Evolutionary conservation across 2,113 vertebrate species (phyloP).

Genomic region (Antigone vipio): DNA sequence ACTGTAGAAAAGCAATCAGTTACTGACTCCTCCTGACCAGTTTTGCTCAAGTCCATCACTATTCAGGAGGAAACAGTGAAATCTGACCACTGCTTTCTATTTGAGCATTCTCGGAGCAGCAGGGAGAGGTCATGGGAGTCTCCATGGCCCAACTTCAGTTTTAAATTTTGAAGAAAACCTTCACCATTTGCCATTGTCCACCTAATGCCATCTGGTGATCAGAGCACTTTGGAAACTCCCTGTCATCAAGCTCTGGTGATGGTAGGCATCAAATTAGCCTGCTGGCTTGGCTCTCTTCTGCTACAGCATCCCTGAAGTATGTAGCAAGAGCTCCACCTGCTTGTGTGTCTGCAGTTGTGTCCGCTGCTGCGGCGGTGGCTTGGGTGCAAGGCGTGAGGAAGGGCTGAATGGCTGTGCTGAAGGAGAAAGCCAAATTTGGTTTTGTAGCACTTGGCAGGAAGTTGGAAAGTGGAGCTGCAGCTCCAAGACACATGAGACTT

Average conservation of each 20-base stretch:
- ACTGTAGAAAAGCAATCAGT: not conserved
- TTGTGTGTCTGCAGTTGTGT: not conserved
- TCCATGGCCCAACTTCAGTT: not conserved
- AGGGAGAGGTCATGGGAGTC: not conserved
- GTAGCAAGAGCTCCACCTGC: conserved; percentile 39
- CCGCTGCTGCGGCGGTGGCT: rapidly evolving
- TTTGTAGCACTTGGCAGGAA: not conserved
- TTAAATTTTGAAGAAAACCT: not conserved
- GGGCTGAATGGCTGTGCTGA: not conserved
- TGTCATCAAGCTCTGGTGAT: not conserved
- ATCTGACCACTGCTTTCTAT: not conserved
- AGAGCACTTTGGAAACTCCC: not conserved
- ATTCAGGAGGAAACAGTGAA: not conserved
- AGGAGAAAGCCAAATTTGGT: not conserved
- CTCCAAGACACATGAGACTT: rapidly evolving
- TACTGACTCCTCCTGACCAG: not conserved
- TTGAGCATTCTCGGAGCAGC: not conserved
- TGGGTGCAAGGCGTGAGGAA: not conserved
- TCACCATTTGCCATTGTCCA: not conserved
- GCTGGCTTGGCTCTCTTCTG: not conserved
- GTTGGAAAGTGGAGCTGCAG: not conserved
- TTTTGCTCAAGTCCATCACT: not conserved
- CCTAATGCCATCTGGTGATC: not conserved
- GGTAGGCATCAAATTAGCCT: not conserved
- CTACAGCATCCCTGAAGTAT: not conserved